phyloP scores from a whole-genome alignment of 2,797 vertebrate genomes.

The Chaetophractus vellerosus region DNA sequence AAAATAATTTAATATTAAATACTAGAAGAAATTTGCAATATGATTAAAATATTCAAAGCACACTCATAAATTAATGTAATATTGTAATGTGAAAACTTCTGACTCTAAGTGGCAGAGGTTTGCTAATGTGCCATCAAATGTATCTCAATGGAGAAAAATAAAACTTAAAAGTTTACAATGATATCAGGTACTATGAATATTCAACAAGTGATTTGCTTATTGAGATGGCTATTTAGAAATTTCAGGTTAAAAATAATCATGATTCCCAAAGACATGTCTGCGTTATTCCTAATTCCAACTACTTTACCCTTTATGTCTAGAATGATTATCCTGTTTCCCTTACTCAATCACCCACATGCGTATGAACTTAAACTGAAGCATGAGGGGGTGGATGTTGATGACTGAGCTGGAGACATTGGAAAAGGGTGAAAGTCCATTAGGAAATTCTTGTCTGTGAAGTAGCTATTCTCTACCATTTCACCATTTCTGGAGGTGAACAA shows the following conservation, averaged over 20 bases:
- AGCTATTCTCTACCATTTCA: background rate
- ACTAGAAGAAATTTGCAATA: background rate
- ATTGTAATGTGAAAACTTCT: slow-evolving; percentile 18
- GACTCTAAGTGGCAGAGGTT: background rate
- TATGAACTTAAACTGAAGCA: background rate
- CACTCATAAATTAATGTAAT: background rate
- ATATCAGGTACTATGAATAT: background rate
- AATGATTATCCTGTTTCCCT: background rate
- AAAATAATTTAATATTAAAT: background rate
- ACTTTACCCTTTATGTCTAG: background rate
- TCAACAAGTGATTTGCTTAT: background rate
- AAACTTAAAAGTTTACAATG: background rate
- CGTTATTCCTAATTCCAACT: background rate
- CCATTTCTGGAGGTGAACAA: background rate
- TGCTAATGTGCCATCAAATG: background rate
- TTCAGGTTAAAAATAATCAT: background rate
- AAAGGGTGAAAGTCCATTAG: background rate
- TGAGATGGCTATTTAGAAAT: slow-evolving; percentile 6
- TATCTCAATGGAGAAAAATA: slow-evolving; percentile 9
- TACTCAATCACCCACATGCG: too few species aligned
- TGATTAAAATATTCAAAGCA: background rate
- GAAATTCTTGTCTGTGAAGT: background rate
- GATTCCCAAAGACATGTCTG: background rate
- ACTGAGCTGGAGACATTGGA: background rate
- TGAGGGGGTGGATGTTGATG: background rate